Percentiles rank a stretch among this genome's conserved stretches.
Evolutionary conservation across 1,140 invertebrate species (phyloP).

Genomic region (Agrilus planipennis): DNA sequence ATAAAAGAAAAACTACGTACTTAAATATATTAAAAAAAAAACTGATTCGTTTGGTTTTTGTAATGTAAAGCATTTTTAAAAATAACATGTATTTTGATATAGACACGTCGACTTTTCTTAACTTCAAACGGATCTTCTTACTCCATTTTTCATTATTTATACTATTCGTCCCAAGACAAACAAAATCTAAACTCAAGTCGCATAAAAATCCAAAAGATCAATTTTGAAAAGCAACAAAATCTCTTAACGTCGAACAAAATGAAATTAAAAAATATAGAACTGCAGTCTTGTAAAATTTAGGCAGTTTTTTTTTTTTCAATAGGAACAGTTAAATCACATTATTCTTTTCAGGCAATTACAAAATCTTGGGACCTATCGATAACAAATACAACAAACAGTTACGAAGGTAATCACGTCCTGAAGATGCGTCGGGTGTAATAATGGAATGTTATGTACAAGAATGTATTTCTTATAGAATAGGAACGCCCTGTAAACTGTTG

Average conservation of each 20-base stretch:
- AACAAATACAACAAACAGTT: too few species aligned
- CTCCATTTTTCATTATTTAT: too few species aligned
- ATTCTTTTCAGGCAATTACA: slow-evolving; percentile 17
- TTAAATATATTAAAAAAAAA: too few species aligned
- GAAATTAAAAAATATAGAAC: slow-evolving; percentile 30
- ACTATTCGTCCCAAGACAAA: slow-evolving; percentile 8
- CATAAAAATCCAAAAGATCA: slow-evolving; percentile 29
- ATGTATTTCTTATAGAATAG: slow-evolving; percentile 4
- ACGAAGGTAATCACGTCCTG: slow-evolving; percentile 26
- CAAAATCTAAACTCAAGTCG: slow-evolving; percentile 13
- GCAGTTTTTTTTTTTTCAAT: slow-evolving; percentile 32
- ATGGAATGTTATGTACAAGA: slow-evolving; percentile 7
- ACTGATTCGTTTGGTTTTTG: too few species aligned
- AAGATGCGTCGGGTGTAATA: too few species aligned
- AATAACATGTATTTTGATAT: too few species aligned
- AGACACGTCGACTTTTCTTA: too few species aligned
- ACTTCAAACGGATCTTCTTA: too few species aligned
- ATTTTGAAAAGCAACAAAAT: slow-evolving; percentile 33
- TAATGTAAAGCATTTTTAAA: too few species aligned
- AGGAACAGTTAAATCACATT: slow-evolving; percentile 36
- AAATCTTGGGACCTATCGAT: slow-evolving; percentile 19
- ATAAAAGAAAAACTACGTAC: too few species aligned
- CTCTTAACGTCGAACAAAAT: slow-evolving; percentile 18
- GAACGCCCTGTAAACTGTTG: slow-evolving; percentile 26
- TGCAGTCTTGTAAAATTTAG: slow-evolving; percentile 35